Conservation (phyloP, 2,888 invertebrate species). For the Selenia dentaria region DNA sequence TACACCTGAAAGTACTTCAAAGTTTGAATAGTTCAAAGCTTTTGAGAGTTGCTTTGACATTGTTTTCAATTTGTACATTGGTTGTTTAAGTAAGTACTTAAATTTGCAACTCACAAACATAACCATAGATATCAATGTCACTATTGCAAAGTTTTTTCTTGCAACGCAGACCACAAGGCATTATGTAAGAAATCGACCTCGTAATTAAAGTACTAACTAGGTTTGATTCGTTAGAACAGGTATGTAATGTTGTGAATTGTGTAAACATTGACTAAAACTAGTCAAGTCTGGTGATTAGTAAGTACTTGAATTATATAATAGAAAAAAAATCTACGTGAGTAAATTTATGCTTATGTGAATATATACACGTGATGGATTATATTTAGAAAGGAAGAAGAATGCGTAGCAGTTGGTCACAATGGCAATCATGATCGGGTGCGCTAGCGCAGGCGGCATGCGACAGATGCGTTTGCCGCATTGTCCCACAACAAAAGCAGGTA, state of each 20-base stretch:
- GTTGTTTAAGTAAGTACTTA: too few species aligned
- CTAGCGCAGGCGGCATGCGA: constrained; percentile 58
- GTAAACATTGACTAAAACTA: constrained; percentile 7
- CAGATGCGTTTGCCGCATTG: constrained; percentile 78
- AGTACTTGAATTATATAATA: background rate
- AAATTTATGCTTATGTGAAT: constrained; percentile 32
- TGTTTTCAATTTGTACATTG: too few species aligned
- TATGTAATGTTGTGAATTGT: constrained; percentile 18
- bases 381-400: constrained; percentile 44
- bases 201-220: constrained; percentile 47
- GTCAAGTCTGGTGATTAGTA: background rate
- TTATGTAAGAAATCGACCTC: constrained; percentile 68
- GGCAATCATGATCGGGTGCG: constrained; percentile 49
- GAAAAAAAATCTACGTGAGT: constrained; percentile 1
- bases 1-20: constrained; percentile 31
- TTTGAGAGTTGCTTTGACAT: constrained; percentile 8
- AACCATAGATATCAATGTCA: too few species aligned
- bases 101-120: too few species aligned
- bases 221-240: constrained; percentile 35
- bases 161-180: constrained; percentile 50
- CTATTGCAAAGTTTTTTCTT: constrained; percentile 50
- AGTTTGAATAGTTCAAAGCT: too few species aligned
- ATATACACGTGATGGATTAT: constrained; percentile 48
- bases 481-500: constrained; percentile 80
- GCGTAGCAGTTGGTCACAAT: constrained; percentile 45